phyloP scores from a whole-genome alignment of 2,797 vertebrate species.

The Mormyrops attenuatus region DNA sequence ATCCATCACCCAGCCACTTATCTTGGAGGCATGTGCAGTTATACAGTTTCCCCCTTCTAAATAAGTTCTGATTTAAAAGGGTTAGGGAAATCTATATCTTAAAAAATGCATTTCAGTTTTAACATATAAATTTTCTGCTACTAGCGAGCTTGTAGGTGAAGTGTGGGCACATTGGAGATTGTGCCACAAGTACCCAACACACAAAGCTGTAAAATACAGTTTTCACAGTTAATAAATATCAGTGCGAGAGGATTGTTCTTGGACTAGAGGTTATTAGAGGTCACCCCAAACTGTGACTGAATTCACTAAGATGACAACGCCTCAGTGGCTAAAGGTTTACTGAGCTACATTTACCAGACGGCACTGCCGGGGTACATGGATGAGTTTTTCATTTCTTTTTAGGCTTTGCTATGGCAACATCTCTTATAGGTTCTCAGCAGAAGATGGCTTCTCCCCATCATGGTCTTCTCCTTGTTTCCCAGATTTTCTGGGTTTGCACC shows the following conservation, averaged over 20 bases:
- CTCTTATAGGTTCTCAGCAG: not conserved
- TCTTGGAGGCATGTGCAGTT: not conserved
- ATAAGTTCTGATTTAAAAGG: not conserved
- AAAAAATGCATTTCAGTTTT: not conserved
- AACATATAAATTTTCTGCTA: not conserved
- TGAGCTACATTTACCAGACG: not conserved
- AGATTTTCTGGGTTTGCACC: not conserved
- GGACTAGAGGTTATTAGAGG: not conserved
- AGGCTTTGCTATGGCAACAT: not conserved
- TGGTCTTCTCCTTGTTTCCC: not conserved
- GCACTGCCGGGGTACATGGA: not conserved
- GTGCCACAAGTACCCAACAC: not conserved
- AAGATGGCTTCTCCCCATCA: not conserved
- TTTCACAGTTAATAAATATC: not conserved
- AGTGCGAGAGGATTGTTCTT: not conserved
- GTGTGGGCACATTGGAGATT: not conserved
- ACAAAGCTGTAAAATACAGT: not conserved
- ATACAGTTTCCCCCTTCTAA: not conserved
- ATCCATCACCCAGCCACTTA: not conserved
- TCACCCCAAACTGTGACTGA: not conserved
- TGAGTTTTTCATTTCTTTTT: not conserved
- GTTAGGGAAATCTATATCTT: not conserved
- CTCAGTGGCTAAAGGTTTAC: not conserved
- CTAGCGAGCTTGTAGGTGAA: not conserved
- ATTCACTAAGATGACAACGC: not conserved